phyloP scores from a whole-genome alignment of 2,797 vertebrate species.

The Labeo calbasu region DNA sequence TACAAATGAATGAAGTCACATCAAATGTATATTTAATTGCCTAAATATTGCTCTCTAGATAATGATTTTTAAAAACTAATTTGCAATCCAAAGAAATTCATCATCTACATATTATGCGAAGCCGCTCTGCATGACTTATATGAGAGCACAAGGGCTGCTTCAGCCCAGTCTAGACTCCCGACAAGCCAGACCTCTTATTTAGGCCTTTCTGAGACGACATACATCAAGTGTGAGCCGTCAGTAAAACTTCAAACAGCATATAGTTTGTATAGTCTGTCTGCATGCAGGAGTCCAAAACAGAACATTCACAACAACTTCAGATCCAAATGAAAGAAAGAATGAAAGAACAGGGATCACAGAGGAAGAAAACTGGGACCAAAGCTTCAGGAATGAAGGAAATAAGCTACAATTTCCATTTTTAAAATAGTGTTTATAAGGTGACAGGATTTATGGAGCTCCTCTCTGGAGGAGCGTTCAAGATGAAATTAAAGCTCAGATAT shows the following conservation, averaged over 20 bases:
- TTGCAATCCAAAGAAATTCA: background rate
- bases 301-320: background rate
- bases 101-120: background rate
- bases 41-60: background rate
- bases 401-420: background rate
- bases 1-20: no score
- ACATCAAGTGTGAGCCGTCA: background rate
- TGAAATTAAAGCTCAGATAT: background rate
- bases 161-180: background rate
- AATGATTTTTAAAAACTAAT: background rate
- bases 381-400: background rate
- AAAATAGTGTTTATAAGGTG: background rate
- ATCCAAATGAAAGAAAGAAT: background rate
- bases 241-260: background rate
- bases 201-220: background rate
- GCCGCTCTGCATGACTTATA: no score
- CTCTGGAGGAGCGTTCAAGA: background rate
- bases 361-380: background rate
- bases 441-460: background rate
- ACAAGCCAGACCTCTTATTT: background rate
- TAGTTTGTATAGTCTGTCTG: no score
- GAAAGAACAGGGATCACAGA: background rate
- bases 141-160: background rate
- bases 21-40: background rate
- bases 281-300: background rate